These are phyloP conservation scores for Margaritifera margaritifera DNA, from an alignment of 2,888 invertebrate species.

Conservation along the genomic window DNA sequence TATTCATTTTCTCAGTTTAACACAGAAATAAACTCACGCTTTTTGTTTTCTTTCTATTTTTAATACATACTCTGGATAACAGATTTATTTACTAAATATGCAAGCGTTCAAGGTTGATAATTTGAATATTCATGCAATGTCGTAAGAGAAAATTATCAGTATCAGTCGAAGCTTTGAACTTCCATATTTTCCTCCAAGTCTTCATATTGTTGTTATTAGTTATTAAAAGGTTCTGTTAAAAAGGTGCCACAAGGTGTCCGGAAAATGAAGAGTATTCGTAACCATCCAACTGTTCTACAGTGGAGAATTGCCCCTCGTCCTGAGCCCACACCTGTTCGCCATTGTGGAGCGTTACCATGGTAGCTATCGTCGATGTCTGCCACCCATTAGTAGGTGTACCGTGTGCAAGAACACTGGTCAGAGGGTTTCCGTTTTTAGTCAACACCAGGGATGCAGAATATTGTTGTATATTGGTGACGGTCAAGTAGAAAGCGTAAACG, in stretches of 20 bases:
- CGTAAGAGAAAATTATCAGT: too few species aligned
- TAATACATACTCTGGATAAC: too few species aligned
- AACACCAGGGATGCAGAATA: conserved; percentile 21
- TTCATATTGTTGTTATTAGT: too few species aligned
- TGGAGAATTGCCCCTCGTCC: conserved; percentile 24
- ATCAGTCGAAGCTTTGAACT: too few species aligned
- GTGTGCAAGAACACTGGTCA: conserved; percentile 15
- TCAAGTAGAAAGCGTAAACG: conserved; percentile 26
- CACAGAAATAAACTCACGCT: too few species aligned
- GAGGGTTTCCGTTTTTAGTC: conserved; percentile 17
- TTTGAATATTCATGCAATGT: too few species aligned
- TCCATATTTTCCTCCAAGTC: too few species aligned
- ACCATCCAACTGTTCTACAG: conserved; percentile 22
- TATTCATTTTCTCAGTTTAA: too few species aligned
- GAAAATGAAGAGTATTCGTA: conserved; percentile 25
- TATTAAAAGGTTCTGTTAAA: too few species aligned
- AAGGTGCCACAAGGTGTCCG: conserved; percentile 12
- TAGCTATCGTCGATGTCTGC: conserved; percentile 22
- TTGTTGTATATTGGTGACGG: conserved; percentile 19
- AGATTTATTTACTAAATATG: too few species aligned
- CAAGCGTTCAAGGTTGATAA: too few species aligned
- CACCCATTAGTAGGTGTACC: conserved; percentile 16
- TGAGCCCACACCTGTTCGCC: conserved; percentile 34
- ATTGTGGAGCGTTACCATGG: conserved; percentile 9
- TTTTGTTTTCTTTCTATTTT: too few species aligned